Conservation (phyloP, 1,140 invertebrate genomes). For the Daktulosphaira vitifoliae region DNA sequence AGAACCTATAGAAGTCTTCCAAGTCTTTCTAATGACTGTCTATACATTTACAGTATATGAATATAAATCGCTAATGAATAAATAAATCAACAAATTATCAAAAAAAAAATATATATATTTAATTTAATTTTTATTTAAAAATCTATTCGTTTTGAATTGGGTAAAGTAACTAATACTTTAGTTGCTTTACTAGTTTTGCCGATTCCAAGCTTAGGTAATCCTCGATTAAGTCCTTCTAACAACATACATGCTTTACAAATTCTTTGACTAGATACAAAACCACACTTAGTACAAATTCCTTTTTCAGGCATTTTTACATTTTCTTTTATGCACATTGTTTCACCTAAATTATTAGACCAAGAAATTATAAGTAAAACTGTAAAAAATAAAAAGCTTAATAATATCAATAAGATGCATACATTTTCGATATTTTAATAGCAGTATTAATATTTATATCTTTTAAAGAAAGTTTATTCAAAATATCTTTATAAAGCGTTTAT, state of each 20-base stretch:
- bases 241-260: conserved; percentile 96
- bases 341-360: conserved; percentile 54
- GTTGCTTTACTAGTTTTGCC: conserved; percentile 74
- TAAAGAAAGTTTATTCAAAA: too few relatives aligned
- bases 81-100: too few relatives aligned
- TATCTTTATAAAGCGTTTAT: too few relatives aligned
- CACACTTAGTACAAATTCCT: conserved; percentile 74
- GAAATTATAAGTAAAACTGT: background rate
- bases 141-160: background rate
- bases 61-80: too few relatives aligned
- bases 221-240: conserved; percentile 90
- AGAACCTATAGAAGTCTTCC: too few relatives aligned
- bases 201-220: conserved; percentile 75
- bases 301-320: conserved; percentile 70
- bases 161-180: conserved; percentile 43
- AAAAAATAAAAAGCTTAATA: background rate
- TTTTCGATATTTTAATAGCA: background rate
- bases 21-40: too few relatives aligned
- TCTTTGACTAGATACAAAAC: conserved; percentile 90
- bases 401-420: background rate
- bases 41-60: too few relatives aligned
- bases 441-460: too few relatives aligned
- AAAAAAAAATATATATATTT: too few relatives aligned
- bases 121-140: background rate
- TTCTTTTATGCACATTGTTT: conserved; percentile 74